Percentiles rank a stretch among this genome's conserved stretches.
Evolutionary conservation across 2,888 invertebrate genomes (phyloP).

Genomic region (Metopia argyrocephala): DNA sequence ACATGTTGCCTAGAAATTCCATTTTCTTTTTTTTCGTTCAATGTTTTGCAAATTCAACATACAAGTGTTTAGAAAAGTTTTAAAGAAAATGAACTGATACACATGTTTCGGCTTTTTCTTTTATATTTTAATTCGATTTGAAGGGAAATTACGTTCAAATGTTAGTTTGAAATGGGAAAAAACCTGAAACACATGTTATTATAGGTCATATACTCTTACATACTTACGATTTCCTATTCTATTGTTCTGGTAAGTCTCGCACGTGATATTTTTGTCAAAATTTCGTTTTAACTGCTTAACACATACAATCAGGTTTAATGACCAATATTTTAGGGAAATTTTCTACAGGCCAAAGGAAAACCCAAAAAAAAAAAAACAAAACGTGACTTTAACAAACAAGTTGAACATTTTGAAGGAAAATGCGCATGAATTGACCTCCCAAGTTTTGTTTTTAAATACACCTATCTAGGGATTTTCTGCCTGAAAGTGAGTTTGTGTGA

Average conservation of each 20-base stretch:
- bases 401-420: no score
- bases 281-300: constrained; percentile 2
- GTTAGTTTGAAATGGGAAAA: background rate
- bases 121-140: background rate
- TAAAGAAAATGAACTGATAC: no score
- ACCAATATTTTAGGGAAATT: background rate
- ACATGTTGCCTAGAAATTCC: no score
- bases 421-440: no score
- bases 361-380: background rate
- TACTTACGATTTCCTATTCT: no score
- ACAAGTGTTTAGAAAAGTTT: background rate
- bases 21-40: background rate
- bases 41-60: background rate
- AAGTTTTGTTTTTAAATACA: no score
- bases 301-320: background rate
- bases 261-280: constrained; percentile 58
- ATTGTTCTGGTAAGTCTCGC: constrained; percentile 3
- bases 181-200: background rate
- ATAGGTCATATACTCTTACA: background rate
- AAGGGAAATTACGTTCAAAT: background rate
- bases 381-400: background rate
- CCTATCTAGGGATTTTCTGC: no score
- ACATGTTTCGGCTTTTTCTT: background rate
- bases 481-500: no score
- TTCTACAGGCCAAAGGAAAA: no score